A percentile compares a stretch with the other conserved stretches of the same genome.
phyloP scores from a whole-genome alignment of 2,888 invertebrate species.

The Ophion ellenae region DNA sequence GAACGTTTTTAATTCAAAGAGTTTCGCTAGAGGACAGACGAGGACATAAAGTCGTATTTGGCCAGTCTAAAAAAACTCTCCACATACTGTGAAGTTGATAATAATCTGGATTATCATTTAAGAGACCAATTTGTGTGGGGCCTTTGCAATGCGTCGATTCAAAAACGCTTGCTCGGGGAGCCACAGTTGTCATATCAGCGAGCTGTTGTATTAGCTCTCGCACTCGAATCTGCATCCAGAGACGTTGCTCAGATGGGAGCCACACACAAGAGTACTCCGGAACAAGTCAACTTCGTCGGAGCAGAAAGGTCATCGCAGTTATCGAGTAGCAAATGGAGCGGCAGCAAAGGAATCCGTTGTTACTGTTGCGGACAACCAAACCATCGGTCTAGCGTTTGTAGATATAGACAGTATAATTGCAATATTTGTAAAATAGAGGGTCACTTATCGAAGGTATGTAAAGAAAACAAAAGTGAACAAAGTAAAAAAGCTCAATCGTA shows the following conservation, averaged over 20 bases:
- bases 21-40: slow-evolving; percentile 37
- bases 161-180: slow-evolving; percentile 54
- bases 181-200: slow-evolving; percentile 40
- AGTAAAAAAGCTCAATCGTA: slow-evolving; percentile 23
- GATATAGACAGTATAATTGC: slow-evolving; percentile 38
- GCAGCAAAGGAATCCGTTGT: not conserved
- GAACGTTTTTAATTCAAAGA: slow-evolving; percentile 3
- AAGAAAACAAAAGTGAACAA: slow-evolving; percentile 40
- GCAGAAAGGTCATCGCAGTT: not conserved
- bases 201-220: slow-evolving; percentile 22
- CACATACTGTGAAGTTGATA: slow-evolving; percentile 54
- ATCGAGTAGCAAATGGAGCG: not conserved
- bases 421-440: slow-evolving; percentile 45
- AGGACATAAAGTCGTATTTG: slow-evolving; percentile 53
- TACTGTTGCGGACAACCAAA: slow-evolving; percentile 33
- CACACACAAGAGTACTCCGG: not conserved
- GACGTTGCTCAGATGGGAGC: slow-evolving; percentile 48
- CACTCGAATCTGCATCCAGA: slow-evolving; percentile 44
- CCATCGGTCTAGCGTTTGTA: slow-evolving; percentile 31
- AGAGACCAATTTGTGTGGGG: slow-evolving; percentile 63
- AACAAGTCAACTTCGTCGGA: slow-evolving; percentile 33
- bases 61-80: slow-evolving; percentile 57
- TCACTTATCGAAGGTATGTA: slow-evolving; percentile 43
- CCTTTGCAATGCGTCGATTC: slow-evolving; percentile 44
- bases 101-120: slow-evolving; percentile 36